Evolutionary conservation across 2,797 vertebrate species (phyloP).

Genomic region (Microcaecilia unicolor): DNA sequence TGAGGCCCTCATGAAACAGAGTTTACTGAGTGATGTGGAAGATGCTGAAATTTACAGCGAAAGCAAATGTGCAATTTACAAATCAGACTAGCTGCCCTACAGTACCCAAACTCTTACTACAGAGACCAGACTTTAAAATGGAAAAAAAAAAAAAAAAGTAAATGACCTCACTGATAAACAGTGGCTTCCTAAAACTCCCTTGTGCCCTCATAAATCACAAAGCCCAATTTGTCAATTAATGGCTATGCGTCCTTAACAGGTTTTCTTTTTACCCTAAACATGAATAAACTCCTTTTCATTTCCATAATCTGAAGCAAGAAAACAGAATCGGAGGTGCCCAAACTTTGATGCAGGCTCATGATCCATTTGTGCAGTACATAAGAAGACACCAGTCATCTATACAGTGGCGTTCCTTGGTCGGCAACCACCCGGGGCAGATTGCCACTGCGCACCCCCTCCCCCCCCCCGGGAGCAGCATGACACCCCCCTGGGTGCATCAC

Average conservation of each 20-base stretch:
- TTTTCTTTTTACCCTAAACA: background rate
- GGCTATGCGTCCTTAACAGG: background rate
- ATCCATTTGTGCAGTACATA: too few species aligned
- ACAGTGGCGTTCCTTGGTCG: too few species aligned
- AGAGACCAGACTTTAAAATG: constrained; percentile 1
- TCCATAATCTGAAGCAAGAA: too few species aligned
- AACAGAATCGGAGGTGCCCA: too few species aligned
- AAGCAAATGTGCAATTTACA: constrained; percentile 34
- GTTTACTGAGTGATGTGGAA: constrained; percentile 39
- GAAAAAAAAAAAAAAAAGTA: constrained; percentile 9
- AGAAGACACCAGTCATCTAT: too few species aligned
- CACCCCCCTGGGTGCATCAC: too few species aligned
- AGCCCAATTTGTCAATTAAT: background rate
- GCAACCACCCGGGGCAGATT: too few species aligned
- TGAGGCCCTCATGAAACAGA: constrained; percentile 79
- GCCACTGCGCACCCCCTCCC: too few species aligned
- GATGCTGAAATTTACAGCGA: constrained; percentile 38
- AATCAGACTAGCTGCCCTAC: background rate
- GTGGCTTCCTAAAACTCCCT: background rate
- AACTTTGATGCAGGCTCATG: too few species aligned
- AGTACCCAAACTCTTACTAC: background rate
- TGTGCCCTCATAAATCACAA: background rate
- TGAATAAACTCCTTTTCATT: too few species aligned
- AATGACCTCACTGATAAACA: constrained; percentile 9
- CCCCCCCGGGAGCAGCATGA: too few species aligned